Base-by-base conservation (phyloP, 2,113 vertebrate species). In the Oryzias javanicus region DNA sequence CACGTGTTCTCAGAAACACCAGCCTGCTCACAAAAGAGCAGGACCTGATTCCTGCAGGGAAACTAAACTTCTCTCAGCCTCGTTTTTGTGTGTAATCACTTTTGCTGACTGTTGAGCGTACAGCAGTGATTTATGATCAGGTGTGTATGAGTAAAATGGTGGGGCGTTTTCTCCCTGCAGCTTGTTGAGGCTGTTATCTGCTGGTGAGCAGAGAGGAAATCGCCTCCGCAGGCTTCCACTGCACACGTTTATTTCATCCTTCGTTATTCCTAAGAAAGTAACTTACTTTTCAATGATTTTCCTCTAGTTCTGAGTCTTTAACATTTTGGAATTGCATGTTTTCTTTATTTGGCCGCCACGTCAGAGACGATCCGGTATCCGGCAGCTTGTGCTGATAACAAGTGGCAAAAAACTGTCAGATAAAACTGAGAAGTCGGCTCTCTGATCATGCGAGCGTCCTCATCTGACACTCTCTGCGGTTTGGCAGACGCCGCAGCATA, bases 1-100 rank as follows among this genome's bases (percentile, higher is more conserved):
- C 80, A 66, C 80, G 64, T 78, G 76, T 59, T 69, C 51, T 64
- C 41, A 17, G 70, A 80, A 80, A 68, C 50, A 49, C 50, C 53
- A n/a, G 15, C 67, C 45, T 18, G 17, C 45, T 46, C 45, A 18
- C 27, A 22, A 29, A 7, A 29, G 27, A 29, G 27, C 27, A 29
- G 27, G 27, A 29, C 27, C 27, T 29, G 35, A 35, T 35, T 35
- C 35, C 35, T 35, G 35, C 35, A 12, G 35, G 35, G 10, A 35
- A 12, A 35, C 35, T 10, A 35, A 10, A 35, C 35, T 35, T 35
- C 35, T 12, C 35, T 35, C 35, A 35, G 8, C 35, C 35, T 35
- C 10, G 35, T 35, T 35, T 35, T 35, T 35, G 10, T 35, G 35
- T 35, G 35, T 35, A 35, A 35, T 35, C 35, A 12, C 35, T 35